A percentile compares a stretch with the other conserved stretches of the same genome.
Evolutionary conservation across 2,888 invertebrate genomes (phyloP).

Genomic region (Drosophila atripex): DNA sequence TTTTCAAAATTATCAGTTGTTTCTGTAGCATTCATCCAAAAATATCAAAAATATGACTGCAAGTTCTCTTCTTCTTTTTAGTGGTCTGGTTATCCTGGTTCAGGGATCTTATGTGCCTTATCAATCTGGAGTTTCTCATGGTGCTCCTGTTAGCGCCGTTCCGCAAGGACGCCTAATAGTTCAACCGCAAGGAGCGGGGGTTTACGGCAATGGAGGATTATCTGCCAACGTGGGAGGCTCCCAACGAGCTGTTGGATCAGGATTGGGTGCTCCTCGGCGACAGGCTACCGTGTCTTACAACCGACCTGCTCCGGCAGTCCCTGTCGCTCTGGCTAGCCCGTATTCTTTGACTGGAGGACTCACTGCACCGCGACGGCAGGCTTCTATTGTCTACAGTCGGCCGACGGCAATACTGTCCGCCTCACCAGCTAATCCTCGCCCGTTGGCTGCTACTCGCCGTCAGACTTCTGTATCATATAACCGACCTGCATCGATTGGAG

Average conservation of each 20-base stretch:
- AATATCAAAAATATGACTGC: constrained; percentile 1
- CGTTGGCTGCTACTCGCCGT: background rate
- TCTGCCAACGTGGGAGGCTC: background rate
- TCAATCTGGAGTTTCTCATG: background rate
- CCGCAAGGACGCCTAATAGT: constrained; percentile 1
- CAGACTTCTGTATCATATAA: background rate
- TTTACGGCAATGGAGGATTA: constrained; percentile 12
- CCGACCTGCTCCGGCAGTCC: background rate
- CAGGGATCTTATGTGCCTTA: background rate
- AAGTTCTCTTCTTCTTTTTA: background rate
- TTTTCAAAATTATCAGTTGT: background rate
- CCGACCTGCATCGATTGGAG: background rate
- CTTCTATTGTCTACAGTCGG: background rate
- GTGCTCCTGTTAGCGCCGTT: constrained; percentile 11
- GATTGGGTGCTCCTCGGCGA: constrained; percentile 6
- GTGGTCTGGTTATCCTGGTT: background rate
- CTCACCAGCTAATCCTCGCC: background rate
- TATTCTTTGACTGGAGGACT: background rate
- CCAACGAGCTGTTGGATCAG: constrained; percentile 5
- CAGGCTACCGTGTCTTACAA: background rate
- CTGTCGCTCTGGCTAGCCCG: background rate
- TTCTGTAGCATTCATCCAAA: background rate
- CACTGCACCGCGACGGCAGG: background rate
- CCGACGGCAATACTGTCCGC: background rate
- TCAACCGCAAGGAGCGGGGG: constrained; percentile 1